phyloP scores from a whole-genome alignment of 2,113 vertebrate genomes.

The Heliornis fulica region DNA sequence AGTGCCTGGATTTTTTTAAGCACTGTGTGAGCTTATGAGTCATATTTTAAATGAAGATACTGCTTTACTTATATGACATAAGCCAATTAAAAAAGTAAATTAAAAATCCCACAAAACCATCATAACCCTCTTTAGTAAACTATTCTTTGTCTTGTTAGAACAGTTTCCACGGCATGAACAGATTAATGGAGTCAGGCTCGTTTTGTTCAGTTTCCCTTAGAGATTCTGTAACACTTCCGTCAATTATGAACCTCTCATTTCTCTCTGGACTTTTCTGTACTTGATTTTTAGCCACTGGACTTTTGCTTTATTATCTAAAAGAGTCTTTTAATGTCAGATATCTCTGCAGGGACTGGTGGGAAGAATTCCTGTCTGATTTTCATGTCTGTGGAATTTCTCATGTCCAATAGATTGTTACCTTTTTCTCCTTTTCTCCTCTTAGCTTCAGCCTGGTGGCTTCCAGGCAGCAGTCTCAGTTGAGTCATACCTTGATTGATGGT shows the following conservation, averaged over 20 bases:
- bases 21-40: neutral
- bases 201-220: neutral
- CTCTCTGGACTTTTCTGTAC: neutral
- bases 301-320: neutral
- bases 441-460: neutral
- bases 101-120: neutral
- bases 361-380: neutral
- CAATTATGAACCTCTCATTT: neutral
- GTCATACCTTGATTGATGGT: neutral
- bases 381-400: neutral
- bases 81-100: neutral
- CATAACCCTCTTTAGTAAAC: neutral
- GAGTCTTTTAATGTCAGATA: neutral
- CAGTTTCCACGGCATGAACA: neutral
- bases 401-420: neutral
- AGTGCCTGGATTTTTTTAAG: neutral
- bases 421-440: neutral
- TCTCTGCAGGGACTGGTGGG: neutral
- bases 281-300: neutral
- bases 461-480: neutral
- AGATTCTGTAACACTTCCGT: neutral
- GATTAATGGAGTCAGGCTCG: neutral
- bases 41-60: neutral
- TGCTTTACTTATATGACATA: conserved; percentile 10
- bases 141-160: neutral